Evolutionary conservation across 2,888 invertebrate species (phyloP).

Genomic region (Rotaria macrura): DNA sequence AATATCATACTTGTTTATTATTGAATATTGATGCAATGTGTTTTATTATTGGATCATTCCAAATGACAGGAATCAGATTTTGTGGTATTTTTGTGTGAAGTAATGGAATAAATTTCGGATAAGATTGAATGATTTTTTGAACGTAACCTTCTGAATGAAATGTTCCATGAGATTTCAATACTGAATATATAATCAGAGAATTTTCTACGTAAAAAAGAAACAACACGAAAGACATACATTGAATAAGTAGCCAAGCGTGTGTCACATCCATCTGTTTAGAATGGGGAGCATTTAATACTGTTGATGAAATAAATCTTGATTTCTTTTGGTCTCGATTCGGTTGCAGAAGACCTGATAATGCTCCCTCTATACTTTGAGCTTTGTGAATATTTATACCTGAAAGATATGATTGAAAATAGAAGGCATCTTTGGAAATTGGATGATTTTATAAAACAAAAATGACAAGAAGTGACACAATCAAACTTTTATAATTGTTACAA

Average conservation of each 20-base stretch:
- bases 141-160: background rate
- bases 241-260: background rate
- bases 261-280: background rate
- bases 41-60: slow-evolving; percentile 4
- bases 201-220: background rate
- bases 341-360: background rate
- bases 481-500: no score
- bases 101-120: background rate
- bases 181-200: background rate
- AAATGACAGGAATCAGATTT: background rate
- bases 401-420: background rate
- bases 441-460: no score
- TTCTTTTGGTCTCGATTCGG: background rate
- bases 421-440: no score
- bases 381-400: background rate
- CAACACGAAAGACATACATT: background rate
- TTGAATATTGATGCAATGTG: background rate
- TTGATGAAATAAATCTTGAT: background rate
- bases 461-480: no score
- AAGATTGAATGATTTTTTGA: background rate
- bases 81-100: background rate
- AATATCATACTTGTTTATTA: background rate
- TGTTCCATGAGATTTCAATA: background rate
- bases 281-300: background rate
- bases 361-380: background rate